Evolutionary conservation across 2,888 invertebrate genomes (phyloP).

Genomic region (Campoplex capitator): DNA sequence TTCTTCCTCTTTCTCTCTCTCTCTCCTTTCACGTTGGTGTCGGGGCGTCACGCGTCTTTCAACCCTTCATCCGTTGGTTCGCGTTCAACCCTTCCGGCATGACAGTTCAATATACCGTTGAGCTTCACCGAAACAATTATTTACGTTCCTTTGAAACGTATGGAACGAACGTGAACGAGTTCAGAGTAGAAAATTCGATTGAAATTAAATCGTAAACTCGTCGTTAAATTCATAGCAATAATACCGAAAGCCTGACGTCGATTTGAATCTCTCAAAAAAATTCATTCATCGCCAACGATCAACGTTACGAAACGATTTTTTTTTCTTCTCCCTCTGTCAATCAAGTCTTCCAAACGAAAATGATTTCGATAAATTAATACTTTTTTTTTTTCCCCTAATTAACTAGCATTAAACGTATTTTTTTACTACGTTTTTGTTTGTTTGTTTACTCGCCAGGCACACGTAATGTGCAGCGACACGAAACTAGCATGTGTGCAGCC

Average conservation of each 20-base stretch:
- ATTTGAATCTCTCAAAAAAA: too few relatives aligned
- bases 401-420: not conserved
- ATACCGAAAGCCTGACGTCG: too few relatives aligned
- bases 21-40: not conserved
- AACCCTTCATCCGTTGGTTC: not conserved
- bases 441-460: slow-evolving; percentile 2
- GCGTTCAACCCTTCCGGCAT: slow-evolving; percentile 4
- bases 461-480: slow-evolving; percentile 27
- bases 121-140: not conserved
- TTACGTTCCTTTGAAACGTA: not conserved
- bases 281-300: too few relatives aligned
- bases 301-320: not conserved
- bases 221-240: too few relatives aligned
- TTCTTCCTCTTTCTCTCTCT: not conserved
- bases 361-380: not conserved
- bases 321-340: not conserved
- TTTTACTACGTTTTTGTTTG: slow-evolving; percentile 4
- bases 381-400: not conserved
- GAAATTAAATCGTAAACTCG: too few relatives aligned
- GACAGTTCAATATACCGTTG: not conserved
- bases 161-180: not conserved
- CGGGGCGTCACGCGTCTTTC: slow-evolving; percentile 2
- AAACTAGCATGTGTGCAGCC: slow-evolving; percentile 33
- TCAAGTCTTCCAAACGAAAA: not conserved
- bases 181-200: not conserved